Evolutionary conservation across 2,888 invertebrate genomes (phyloP), one percentile per base, ranked within the genome.

Genomic region (Esperia sulphurella): DNA sequence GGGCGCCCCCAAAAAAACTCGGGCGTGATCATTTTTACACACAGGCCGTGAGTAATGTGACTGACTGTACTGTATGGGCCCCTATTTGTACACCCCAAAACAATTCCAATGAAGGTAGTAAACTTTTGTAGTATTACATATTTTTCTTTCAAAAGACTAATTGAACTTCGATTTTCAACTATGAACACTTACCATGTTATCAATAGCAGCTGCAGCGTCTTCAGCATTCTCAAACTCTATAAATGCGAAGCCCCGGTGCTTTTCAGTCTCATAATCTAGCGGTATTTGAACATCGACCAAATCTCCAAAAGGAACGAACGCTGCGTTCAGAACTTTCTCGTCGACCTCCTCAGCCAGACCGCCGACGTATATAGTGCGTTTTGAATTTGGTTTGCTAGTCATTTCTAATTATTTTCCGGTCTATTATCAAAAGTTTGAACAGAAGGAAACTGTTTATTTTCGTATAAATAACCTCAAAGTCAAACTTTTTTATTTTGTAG

Each of bases 261-360:
- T 98, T 73, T 98, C 98, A 47, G 95, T 94, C 83, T 99, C 98
- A 90, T 98, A 99, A 89, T 99, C 99, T 44, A 99, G 90, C 8
- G 99, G 99, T 78, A 98, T 97, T 87, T 98, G 98, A 41, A 99
- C 96, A 78, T 99, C 98, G n/a, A 97, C 94, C 51, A 99, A 94
- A 78, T 99, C 99, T 8, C 99, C 99, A 79, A 99, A 99, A 1
- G 99, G 98, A 62, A 99, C 96, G 73, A 99, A 99, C 0, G 99
- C 99, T 46, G 98, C 97, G 78, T 97, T 96, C 33, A 99, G 87
- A 21, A 97, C 93, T 88, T 98, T 97, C 68, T 98, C 98, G 64
- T 97, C 97, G 0, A 98, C 98, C 89, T 99, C 99, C 71, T 99
- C 97, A 0, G 96, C 95, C 60, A 97, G 84, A 5, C 97, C 97